phyloP scores from a whole-genome alignment of 2,888 invertebrate species.

The Campoletis raptor region DNA sequence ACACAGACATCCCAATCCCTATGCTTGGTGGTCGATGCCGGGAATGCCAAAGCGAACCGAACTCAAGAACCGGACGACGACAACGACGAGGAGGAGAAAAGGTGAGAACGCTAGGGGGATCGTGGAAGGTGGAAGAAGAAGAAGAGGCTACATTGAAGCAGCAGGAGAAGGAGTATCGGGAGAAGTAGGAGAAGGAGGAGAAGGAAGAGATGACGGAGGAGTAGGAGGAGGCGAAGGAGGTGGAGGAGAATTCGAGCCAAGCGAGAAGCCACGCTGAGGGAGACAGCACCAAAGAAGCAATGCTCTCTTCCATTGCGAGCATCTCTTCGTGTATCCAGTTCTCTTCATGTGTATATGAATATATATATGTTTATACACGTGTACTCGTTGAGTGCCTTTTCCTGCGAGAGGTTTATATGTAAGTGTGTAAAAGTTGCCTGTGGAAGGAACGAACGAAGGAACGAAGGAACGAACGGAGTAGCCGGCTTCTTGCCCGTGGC shows the following conservation, averaged over 20 bases:
- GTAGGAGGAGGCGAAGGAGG: slow-evolving; percentile 49
- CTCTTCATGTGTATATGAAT: slow-evolving; percentile 2
- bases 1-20: slow-evolving; percentile 13
- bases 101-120: slow-evolving; percentile 64
- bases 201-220: slow-evolving; percentile 27
- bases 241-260: slow-evolving; percentile 42
- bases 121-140: slow-evolving; percentile 46
- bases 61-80: slow-evolving; percentile 61
- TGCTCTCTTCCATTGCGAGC: slow-evolving; percentile 54
- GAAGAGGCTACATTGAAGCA: slow-evolving; percentile 44
- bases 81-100: slow-evolving; percentile 33
- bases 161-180: slow-evolving; percentile 56
- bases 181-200: slow-evolving; percentile 44
- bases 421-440: slow-evolving; percentile 27
- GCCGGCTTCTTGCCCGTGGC: slow-evolving; percentile 75
- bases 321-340: slow-evolving; percentile 45
- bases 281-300: slow-evolving; percentile 60
- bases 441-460: slow-evolving; percentile 71
- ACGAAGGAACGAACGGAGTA: slow-evolving; percentile 65
- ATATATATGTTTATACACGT: background rate
- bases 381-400: background rate
- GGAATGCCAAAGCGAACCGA: slow-evolving; percentile 72
- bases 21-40: slow-evolving; percentile 61
- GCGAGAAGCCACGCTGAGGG: slow-evolving; percentile 68
- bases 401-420: slow-evolving; percentile 8